Evolutionary conservation across 2,888 invertebrate species (phyloP), one percentile per base, ranked within the genome.

Genomic region (Scaptomyza cyrtandrae): DNA sequence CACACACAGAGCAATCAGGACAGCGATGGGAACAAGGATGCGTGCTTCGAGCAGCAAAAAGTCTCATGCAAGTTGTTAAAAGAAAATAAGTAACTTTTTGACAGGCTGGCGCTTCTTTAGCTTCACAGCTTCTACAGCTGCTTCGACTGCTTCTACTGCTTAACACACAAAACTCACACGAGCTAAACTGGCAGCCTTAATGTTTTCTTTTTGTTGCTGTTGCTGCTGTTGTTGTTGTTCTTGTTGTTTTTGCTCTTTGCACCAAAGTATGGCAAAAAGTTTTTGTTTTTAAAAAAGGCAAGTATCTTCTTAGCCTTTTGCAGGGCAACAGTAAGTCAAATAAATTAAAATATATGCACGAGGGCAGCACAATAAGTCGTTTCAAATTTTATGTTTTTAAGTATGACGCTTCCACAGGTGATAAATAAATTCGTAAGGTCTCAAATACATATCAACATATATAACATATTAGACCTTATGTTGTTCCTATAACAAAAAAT

Each of bases 51-150:
- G 63, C 41, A 41, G 56, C 78, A 62, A 63, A 83, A 83, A 86
- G 83, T 82, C 86, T 82, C 75, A 82, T 77, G 72, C 79, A 84
- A 84, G 79, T 84, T 84, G 86, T 84, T 79, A 85, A 86, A 87
- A 83, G 80, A 87, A 87, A 87, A 87, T 80, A 86, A 87, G 86
- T 78, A 86, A 85, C 87, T 86, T 85, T 85, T 86, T 86, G 84
- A 84, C 84, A 84, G 81, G 71, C 86, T 80, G 59, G 37, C 35
- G 41, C 43, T 39, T 61, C 58, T 60, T 19, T 56, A 64, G 37
- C 69, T 72, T 13, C 49, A 31, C 6, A 19, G 49, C 49, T 9
- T 3, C 50, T 24, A 3, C 44, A n/a, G 56, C 72, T 62, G 48
- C 24, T 16, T 19, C 33, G 37, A 33, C 14, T 19, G 27, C 41